A percentile compares a stretch with the other conserved stretches of the same genome.
phyloP scores from a whole-genome alignment of 2,797 vertebrate genomes.

The Pampus argenteus region DNA sequence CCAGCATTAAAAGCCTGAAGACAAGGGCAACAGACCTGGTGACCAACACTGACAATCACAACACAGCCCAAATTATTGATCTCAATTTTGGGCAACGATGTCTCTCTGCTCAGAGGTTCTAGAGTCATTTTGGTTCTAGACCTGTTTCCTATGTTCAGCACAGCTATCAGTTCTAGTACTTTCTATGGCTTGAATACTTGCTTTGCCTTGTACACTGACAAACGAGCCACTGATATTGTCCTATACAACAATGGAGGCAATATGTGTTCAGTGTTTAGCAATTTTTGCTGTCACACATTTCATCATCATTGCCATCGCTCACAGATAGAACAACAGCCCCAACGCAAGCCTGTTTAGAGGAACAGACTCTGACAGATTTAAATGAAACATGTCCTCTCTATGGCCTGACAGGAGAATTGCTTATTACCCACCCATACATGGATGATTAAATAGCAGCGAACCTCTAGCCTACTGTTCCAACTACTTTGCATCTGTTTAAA shows the following conservation, averaged over 20 bases:
- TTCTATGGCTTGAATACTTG: slow-evolving; percentile 18
- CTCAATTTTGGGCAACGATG: slow-evolving; percentile 2
- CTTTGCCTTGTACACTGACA: neutral
- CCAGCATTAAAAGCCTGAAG: slow-evolving; percentile 36
- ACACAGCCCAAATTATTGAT: neutral
- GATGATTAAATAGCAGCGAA: slow-evolving; percentile 59
- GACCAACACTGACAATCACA: slow-evolving; percentile 35
- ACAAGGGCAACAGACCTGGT: slow-evolving; percentile 27
- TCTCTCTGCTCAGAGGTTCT: neutral
- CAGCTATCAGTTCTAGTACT: slow-evolving; percentile 18
- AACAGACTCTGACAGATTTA: slow-evolving; percentile 57
- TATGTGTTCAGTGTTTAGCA: slow-evolving; percentile 31
- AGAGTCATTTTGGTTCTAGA: slow-evolving; percentile 2
- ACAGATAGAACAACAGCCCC: slow-evolving; percentile 44
- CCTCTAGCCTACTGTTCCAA: slow-evolving; percentile 28
- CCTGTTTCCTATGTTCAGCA: slow-evolving; percentile 15
- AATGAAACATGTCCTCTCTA: slow-evolving; percentile 62
- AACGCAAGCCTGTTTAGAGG: slow-evolving; percentile 45
- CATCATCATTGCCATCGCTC: slow-evolving; percentile 59
- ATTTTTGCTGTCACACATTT: slow-evolving; percentile 60
- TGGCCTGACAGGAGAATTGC: slow-evolving; percentile 46
- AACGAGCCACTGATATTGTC: slow-evolving; percentile 20
- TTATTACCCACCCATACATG: slow-evolving; percentile 57
- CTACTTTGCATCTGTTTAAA: slow-evolving; percentile 55
- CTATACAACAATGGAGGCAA: slow-evolving; percentile 29